Evolutionary conservation across 2,113 vertebrate genomes (phyloP).

Genomic region (human): DNA sequence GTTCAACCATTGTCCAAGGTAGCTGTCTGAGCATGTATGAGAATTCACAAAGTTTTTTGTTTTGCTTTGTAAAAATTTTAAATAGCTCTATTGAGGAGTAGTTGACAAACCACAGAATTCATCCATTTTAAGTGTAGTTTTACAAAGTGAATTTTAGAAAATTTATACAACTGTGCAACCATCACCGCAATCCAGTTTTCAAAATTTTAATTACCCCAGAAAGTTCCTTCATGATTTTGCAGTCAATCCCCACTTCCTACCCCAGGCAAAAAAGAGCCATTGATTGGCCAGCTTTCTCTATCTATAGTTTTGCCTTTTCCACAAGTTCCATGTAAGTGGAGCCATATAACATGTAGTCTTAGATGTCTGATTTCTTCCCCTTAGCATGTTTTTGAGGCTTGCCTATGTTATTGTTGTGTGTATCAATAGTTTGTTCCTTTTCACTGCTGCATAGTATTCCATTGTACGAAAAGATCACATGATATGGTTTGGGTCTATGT

Average conservation of each 20-base stretch:
- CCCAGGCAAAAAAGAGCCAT: background rate
- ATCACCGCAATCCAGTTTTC: too few relatives aligned
- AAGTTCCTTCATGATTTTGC: background rate
- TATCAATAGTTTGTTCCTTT: background rate
- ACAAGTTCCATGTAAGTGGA: too few relatives aligned
- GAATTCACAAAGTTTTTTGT: background rate
- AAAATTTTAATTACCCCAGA: background rate
- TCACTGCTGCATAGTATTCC: background rate
- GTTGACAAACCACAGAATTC: background rate
- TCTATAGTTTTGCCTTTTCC: background rate
- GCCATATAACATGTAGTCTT: background rate
- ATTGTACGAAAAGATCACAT: fast-evolving
- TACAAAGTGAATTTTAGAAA: background rate
- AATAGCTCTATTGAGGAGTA: background rate
- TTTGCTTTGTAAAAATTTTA: background rate
- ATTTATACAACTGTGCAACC: background rate
- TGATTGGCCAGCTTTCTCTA: background rate
- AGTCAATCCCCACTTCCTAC: background rate
- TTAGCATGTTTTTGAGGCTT: background rate
- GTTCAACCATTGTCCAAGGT: background rate
- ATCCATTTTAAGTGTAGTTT: background rate
- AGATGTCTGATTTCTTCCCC: background rate
- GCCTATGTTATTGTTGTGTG: background rate
- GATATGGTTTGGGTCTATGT: too few relatives aligned
- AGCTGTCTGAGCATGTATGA: background rate